Evolutionary conservation across 2,797 vertebrate genomes (phyloP).

Genomic region (Meriones psammophilus): DNA sequence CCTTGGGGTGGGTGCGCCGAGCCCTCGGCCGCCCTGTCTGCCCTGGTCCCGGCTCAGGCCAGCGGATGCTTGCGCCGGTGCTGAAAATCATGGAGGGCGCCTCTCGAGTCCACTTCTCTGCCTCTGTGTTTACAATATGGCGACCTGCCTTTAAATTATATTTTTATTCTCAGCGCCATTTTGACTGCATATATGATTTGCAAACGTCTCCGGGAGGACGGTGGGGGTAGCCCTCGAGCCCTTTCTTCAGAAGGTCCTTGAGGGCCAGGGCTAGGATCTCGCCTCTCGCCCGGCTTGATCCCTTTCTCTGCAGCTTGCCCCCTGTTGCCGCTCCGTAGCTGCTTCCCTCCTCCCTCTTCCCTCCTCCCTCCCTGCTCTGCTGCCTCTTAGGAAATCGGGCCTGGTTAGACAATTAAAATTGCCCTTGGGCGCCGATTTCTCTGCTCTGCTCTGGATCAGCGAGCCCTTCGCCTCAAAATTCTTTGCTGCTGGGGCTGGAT

Average conservation of each 20-base stretch:
- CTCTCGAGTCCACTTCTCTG: conserved; percentile 84
- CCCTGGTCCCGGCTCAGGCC: conserved; percentile 15
- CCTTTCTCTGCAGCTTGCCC: conserved; percentile 79
- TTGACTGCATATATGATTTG: conserved; percentile 91
- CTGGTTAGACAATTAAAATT: conserved; percentile 84
- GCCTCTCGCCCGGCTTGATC: conserved; percentile 73
- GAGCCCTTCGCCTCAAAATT: conserved; percentile 66
- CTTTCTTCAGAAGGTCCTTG: conserved; percentile 69
- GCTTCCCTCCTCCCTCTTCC: conserved; percentile 61
- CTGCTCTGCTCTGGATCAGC: conserved; percentile 42
- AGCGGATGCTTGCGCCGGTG: not conserved
- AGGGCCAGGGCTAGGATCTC: conserved; percentile 69
- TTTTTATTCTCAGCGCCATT: conserved; percentile 94
- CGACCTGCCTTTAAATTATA: conserved; percentile 94
- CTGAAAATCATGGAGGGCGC: conserved; percentile 86
- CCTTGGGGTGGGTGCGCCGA: conserved; percentile 51
- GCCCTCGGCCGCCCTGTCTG: not conserved
- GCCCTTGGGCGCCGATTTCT: conserved; percentile 83
- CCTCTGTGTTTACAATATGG: conserved; percentile 96
- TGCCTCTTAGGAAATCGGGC: conserved; percentile 82
- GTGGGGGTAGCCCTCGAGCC: conserved; percentile 53
- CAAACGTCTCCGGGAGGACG: conserved; percentile 75
- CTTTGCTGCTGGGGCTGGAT: conserved; percentile 69
- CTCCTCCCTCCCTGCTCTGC: conserved; percentile 47
- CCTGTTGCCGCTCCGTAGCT: conserved; percentile 71